Conservation (phyloP, 2,888 invertebrate species). For the Bimastos eiseni region DNA sequence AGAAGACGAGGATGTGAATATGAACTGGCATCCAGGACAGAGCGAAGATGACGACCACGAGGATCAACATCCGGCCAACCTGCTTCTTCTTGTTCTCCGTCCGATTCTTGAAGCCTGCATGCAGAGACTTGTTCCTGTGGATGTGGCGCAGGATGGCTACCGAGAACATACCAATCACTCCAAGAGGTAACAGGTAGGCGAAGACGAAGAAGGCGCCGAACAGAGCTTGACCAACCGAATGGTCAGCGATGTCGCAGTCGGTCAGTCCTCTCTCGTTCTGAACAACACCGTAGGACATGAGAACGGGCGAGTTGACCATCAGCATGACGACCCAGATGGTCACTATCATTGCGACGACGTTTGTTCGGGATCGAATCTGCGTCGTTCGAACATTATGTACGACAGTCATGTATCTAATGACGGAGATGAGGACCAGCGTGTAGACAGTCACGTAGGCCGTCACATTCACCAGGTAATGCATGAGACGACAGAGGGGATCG, state of each 20-base stretch:
- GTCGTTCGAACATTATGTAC: conserved; percentile 61
- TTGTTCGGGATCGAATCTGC: conserved; percentile 67
- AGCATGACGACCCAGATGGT: conserved; percentile 31
- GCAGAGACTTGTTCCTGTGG: conserved; percentile 28
- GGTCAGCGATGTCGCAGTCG: conserved; percentile 40
- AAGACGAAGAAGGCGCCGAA: conserved; percentile 45
- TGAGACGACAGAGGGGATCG: conserved; percentile 81
- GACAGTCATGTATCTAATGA: conserved; percentile 39
- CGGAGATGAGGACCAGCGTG: conserved; percentile 58
- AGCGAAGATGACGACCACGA: conserved; percentile 48
- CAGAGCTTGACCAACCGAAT: conserved; percentile 33
- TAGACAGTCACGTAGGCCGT: conserved; percentile 88
- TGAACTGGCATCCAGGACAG: conserved; percentile 47
- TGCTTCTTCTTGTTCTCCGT: conserved; percentile 40
- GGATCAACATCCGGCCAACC: conserved; percentile 43
- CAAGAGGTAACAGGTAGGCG: conserved; percentile 44
- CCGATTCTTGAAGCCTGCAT: conserved; percentile 10
- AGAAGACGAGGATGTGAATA: conserved; percentile 44
- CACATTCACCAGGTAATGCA: conserved; percentile 87
- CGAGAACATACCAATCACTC: conserved; percentile 42
- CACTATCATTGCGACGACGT: conserved; percentile 32
- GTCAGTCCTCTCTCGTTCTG: conserved; percentile 17
- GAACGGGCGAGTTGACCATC: conserved; percentile 37
- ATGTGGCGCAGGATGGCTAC: conserved; percentile 44
- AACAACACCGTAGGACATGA: conserved; percentile 40